Percentiles rank a stretch among this genome's conserved stretches.
Evolutionary conservation across 1,140 invertebrate genomes (phyloP).

Genomic region (Papilio xuthus): DNA sequence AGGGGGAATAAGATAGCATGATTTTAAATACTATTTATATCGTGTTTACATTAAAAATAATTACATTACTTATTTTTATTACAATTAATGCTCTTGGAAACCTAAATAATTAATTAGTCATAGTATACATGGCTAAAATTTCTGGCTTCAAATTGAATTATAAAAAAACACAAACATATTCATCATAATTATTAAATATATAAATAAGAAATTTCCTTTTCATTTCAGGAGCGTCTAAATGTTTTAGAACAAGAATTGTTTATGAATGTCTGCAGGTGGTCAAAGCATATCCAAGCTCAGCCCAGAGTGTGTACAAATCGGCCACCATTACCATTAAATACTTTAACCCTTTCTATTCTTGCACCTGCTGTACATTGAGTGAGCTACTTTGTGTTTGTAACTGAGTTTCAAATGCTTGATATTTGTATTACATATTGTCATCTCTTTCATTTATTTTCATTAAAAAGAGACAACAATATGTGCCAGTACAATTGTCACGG

Average conservation of each 20-base stretch:
- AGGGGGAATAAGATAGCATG: background rate
- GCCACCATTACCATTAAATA: conserved; percentile 61
- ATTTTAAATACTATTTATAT: background rate
- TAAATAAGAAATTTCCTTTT: conserved; percentile 28
- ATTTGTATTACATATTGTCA: background rate
- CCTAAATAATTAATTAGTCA: too few relatives aligned
- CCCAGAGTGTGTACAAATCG: conserved; percentile 59
- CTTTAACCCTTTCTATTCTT: conserved; percentile 58
- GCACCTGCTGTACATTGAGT: conserved; percentile 67
- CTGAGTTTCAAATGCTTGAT: background rate
- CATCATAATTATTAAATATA: background rate
- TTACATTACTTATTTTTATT: too few relatives aligned
- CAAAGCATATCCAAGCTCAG: conserved; percentile 69
- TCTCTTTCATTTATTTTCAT: background rate
- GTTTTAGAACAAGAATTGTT: conserved; percentile 63
- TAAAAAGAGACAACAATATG: background rate
- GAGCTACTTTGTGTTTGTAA: background rate
- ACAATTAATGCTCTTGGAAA: too few relatives aligned
- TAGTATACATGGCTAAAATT: too few relatives aligned
- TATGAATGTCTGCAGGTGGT: conserved; percentile 70
- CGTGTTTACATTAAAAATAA: too few relatives aligned
- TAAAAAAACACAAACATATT: background rate
- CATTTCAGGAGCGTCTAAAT: conserved; percentile 65
- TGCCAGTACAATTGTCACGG: background rate
- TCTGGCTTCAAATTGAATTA: too few relatives aligned